Evolutionary conservation across 2,113 vertebrate species (phyloP), one percentile per base, ranked within the genome.

Genomic region (Antennarius striatus): DNA sequence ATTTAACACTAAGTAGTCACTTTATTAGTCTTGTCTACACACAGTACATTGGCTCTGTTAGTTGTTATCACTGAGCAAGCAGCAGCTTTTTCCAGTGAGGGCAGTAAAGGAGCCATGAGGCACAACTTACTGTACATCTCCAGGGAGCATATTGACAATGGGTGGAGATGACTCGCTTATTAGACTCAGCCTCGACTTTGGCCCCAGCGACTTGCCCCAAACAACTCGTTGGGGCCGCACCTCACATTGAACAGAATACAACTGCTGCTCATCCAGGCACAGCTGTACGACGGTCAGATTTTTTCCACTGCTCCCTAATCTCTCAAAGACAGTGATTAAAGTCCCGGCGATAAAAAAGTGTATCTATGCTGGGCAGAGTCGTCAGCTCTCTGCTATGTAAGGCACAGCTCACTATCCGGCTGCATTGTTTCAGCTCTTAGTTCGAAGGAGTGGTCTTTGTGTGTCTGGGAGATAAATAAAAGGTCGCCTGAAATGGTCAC

Each of bases 101-200:
- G 30, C 11, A 40, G 14, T 51, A 39, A 58, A 71, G 57, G 51
- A 28, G 16, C 22, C 57, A 63, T 54, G 55, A 76, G 60, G 50
- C 62, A 75, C 69, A 63, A 30, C 42, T 43, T 43, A 43, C 1
- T 43, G 42, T 11, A 11, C 5, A 6, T 10, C 42, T 12, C 11
- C 9, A 3, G 42, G 11, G 10, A 43, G 42, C 42, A 43, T 63
- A 73, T 40, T 68, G 56, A 84, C 77, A 73, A 14, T 51, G 55
- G 68, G 62, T 40, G 42, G 55, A 32, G 17, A 32, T 1, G 17
- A 10, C 64, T 9, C 64, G 55, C 74, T 72, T 57, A 62, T 60
- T 62, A 68, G 69, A 77, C 60, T 71, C 63, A 82, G 56, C 51
- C 60, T 77, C 28, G 60, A 79, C 81, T 88, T 83, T 89, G 78